Conservation (phyloP, 1,140 invertebrate species). For the Drosophila lowei region DNA sequence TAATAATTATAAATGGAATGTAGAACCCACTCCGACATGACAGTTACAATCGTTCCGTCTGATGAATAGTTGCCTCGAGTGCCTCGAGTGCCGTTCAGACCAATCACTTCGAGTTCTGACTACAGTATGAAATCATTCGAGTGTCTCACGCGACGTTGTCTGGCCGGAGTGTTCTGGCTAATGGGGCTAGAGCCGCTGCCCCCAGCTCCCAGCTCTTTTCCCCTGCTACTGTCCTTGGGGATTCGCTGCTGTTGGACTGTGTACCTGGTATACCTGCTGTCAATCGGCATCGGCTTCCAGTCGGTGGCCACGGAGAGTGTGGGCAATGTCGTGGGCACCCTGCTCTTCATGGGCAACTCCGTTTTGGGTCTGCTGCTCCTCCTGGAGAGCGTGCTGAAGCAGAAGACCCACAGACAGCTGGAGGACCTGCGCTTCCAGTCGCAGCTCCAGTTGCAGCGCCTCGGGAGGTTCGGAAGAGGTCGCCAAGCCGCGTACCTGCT, state of each 20-base stretch:
- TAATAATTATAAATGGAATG: too few species aligned
- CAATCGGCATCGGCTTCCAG: background rate
- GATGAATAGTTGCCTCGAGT: slow-evolving; percentile 6
- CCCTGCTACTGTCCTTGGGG: slow-evolving; percentile 18
- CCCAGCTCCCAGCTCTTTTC: background rate
- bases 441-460: slow-evolving; percentile 54
- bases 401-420: slow-evolving; percentile 20
- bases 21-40: background rate
- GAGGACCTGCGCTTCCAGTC: slow-evolving; percentile 42
- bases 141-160: slow-evolving; percentile 30
- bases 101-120: slow-evolving; percentile 18
- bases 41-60: background rate
- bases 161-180: slow-evolving; percentile 29
- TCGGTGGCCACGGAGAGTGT: background rate
- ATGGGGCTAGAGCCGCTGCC: slow-evolving; percentile 45
- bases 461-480: slow-evolving; percentile 46
- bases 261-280: slow-evolving; percentile 32
- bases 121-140: slow-evolving; percentile 53
- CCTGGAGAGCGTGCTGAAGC: slow-evolving; percentile 47
- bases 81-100: background rate
- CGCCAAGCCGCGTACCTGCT: slow-evolving; percentile 18
- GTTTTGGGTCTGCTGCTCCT: slow-evolving; percentile 42
- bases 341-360: slow-evolving; percentile 32
- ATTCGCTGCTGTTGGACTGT: slow-evolving; percentile 47
- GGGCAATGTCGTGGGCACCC: slow-evolving; percentile 28